Conservation (phyloP, 64 coral and sea anemone species). For the Montipora capricornis region DNA sequence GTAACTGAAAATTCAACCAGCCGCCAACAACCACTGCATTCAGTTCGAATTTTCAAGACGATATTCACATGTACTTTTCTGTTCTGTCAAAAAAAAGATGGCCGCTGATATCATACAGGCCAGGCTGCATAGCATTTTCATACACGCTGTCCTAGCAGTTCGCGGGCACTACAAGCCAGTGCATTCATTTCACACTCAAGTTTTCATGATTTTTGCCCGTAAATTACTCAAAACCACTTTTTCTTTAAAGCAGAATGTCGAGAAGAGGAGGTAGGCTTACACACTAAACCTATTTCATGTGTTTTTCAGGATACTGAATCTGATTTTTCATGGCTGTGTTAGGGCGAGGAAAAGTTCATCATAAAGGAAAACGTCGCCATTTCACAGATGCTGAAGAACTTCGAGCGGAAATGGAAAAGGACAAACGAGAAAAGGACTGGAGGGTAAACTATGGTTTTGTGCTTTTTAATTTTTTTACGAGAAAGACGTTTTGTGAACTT, state of each 20-base stretch:
- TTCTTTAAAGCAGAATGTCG: constrained; percentile 45
- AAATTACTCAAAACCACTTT: not conserved
- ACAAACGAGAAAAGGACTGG: constrained; percentile 84
- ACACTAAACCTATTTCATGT: not conserved
- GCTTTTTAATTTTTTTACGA: not conserved
- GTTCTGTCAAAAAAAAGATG: not conserved
- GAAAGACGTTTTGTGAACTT: not conserved
- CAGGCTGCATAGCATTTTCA: not conserved
- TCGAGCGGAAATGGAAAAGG: constrained; percentile 82
- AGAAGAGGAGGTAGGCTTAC: constrained; percentile 54
- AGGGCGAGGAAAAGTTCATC: constrained; percentile 91
- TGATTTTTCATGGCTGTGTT: constrained; percentile 35
- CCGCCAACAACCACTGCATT: not conserved
- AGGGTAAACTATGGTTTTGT: constrained; percentile 63
- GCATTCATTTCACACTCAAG: not conserved
- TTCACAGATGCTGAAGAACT: constrained; percentile 97
- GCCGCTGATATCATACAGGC: not conserved
- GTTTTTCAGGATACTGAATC: not conserved
- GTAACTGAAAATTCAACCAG: not conserved
- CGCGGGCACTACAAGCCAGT: not conserved
- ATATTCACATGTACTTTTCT: not conserved
- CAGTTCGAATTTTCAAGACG: not conserved
- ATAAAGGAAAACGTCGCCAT: constrained; percentile 94
- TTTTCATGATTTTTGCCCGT: not conserved
- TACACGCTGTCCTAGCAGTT: not conserved